Base-by-base conservation (phyloP, 2,797 vertebrate genomes). In the Artibeus lituratus region DNA sequence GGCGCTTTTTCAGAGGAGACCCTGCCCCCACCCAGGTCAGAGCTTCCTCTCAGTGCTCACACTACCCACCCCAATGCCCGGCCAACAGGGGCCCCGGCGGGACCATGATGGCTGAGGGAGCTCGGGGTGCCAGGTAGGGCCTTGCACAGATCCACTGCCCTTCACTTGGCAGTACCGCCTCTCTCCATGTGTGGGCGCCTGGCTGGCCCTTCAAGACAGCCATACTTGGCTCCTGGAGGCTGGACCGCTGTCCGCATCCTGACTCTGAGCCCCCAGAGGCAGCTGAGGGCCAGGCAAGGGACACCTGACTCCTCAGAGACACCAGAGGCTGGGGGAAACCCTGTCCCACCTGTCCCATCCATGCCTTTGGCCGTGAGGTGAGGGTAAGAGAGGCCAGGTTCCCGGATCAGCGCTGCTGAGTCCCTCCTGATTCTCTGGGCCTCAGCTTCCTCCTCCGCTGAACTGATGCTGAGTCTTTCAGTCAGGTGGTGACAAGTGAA, bases 41-140 rank as follows among this genome's bases (percentile, higher is more conserved):
- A 42, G 62, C 35, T 14, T 42, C 65, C 44, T 26, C 11, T 2
- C 2, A 5, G 35, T 10, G 0, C 76, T 37, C 70, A 16, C 0
- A 10, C 15, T n/a, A 12, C 51, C 39, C 7, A 12, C 18, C 44
- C 12, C 4, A 32, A 24, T 0, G 73, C 51, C 69, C 6, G 0
- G 26, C 32, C 1, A 1, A 8, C 2, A 0, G 11, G 4, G n/a
- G 49, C 26, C 55, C 22, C 0, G 15, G 6, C 0, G 42, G 39
- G 32, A n/a, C 4, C 9, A 26, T 10, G 24, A 39, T 1, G 67
- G 55, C 77, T 8, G 5, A 24, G 39, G 69, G 12, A 7, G 11
- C 42, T 47, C 0, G 39, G n/a, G 3, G 26, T 10, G 39, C 77
- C 35, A 49, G 19, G 1, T 4, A 10, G 32, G 47, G 42, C 8